Evolutionary conservation across 1,140 invertebrate genomes (phyloP).

Genomic region (Asbolus verrucosus): DNA sequence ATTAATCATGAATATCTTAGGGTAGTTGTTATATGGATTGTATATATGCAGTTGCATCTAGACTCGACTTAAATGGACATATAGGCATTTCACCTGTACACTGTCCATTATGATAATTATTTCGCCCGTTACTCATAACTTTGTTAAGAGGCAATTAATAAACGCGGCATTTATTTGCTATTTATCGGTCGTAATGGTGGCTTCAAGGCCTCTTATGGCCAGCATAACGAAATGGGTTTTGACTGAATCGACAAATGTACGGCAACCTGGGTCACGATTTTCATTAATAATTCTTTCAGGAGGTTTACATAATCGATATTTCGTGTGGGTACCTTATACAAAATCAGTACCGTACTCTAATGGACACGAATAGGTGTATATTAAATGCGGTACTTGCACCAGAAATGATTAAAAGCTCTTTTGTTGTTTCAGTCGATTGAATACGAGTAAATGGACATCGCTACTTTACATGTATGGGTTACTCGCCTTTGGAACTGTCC

Average conservation of each 20-base stretch:
- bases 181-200: constrained; percentile 3
- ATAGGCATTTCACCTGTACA: neutral
- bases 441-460: neutral
- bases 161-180: constrained; percentile 3
- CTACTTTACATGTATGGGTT: constrained; percentile 6
- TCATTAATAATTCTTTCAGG: neutral
- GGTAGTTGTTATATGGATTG: too few relatives aligned
- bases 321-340: neutral
- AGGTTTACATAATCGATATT: neutral
- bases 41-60: neutral
- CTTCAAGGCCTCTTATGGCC: neutral
- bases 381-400: neutral
- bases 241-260: neutral
- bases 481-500: constrained; percentile 1
- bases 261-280: neutral
- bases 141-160: constrained; percentile 4
- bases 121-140: constrained; percentile 7
- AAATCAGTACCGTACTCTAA: constrained; percentile 3
- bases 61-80: neutral
- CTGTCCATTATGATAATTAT: constrained; percentile 3
- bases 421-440: constrained; percentile 6
- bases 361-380: constrained; percentile 3
- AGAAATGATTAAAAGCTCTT: constrained; percentile 27
- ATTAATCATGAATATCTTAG: too few relatives aligned
- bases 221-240: neutral